Conservation (phyloP, 2,113 vertebrate genomes). For the Sebastes fasciatus region DNA sequence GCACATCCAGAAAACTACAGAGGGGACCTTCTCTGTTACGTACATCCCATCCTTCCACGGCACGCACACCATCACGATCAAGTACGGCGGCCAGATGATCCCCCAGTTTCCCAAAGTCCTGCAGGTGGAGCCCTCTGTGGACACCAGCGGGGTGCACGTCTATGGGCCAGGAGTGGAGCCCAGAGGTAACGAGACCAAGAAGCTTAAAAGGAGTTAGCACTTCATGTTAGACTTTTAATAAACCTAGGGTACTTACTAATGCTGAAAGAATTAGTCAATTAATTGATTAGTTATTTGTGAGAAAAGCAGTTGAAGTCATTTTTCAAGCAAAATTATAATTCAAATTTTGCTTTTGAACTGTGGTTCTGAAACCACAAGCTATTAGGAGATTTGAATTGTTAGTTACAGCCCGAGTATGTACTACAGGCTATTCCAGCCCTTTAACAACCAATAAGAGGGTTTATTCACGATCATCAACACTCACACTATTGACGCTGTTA, state of each 20-base stretch:
- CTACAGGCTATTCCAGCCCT: too few relatives aligned
- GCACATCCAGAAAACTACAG: conserved; percentile 91
- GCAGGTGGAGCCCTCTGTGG: conserved; percentile 90
- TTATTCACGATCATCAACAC: too few relatives aligned
- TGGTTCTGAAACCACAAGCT: background rate
- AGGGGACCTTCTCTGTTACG: conserved; percentile 93
- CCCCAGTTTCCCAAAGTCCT: conserved; percentile 91
- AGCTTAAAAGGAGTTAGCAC: background rate
- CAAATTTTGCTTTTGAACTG: background rate
- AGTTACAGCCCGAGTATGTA: background rate
- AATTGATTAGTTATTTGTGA: background rate
- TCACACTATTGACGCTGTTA: too few relatives aligned
- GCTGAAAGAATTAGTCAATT: background rate
- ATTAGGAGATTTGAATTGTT: background rate
- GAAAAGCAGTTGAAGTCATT: background rate
- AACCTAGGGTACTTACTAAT: background rate
- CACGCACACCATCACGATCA: conserved; percentile 94
- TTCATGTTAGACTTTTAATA: background rate
- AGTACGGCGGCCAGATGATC: conserved; percentile 90
- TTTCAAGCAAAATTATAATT: background rate
- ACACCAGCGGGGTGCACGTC: conserved; percentile 91
- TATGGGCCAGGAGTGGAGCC: conserved; percentile 94
- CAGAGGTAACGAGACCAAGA: conserved; percentile 81
- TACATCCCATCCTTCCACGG: conserved; percentile 92
- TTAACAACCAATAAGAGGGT: too few relatives aligned